phyloP scores from a whole-genome alignment of 2,113 vertebrate genomes.

The Hippolais icterina region DNA sequence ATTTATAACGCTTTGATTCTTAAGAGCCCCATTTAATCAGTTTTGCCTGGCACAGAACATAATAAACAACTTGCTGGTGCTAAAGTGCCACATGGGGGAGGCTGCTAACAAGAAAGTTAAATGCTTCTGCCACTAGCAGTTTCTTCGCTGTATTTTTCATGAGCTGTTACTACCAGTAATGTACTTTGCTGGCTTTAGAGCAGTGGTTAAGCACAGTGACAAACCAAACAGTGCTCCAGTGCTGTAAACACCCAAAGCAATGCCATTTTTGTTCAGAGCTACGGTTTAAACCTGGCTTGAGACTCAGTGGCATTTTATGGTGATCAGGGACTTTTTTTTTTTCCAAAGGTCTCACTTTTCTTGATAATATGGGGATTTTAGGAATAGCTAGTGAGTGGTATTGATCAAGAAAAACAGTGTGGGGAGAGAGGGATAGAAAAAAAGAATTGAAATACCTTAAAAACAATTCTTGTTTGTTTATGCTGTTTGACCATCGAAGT shows the following conservation, averaged over 20 bases:
- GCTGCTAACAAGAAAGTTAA: constrained; percentile 96
- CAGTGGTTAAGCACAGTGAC: constrained; percentile 82
- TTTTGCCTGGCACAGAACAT: constrained; percentile 94
- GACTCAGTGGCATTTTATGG: neutral
- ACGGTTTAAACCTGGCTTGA: constrained; percentile 3
- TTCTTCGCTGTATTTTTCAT: constrained; percentile 93
- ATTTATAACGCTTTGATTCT: constrained; percentile 99
- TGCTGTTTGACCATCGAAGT: constrained; percentile 65
- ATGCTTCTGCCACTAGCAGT: constrained; percentile 91
- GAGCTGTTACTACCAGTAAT: constrained; percentile 87
- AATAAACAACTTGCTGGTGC: constrained; percentile 98
- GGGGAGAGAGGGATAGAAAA: neutral
- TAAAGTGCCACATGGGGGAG: constrained; percentile 96
- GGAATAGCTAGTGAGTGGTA: constrained; percentile 25
- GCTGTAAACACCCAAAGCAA: constrained; percentile 56
- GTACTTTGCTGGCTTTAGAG: constrained; percentile 83
- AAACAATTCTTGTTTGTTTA: constrained; percentile 71
- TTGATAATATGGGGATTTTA: constrained; percentile 23
- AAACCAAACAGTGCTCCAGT: constrained; percentile 76
- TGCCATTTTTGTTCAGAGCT: constrained; percentile 49
- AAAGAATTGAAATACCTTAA: constrained; percentile 44
- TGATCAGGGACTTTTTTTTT: neutral
- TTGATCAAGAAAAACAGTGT: neutral
- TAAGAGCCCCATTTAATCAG: constrained; percentile 98
- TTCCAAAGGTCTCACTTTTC: neutral